phyloP scores from a whole-genome alignment of 2,797 vertebrate genomes.

The Clarias fuscus region DNA sequence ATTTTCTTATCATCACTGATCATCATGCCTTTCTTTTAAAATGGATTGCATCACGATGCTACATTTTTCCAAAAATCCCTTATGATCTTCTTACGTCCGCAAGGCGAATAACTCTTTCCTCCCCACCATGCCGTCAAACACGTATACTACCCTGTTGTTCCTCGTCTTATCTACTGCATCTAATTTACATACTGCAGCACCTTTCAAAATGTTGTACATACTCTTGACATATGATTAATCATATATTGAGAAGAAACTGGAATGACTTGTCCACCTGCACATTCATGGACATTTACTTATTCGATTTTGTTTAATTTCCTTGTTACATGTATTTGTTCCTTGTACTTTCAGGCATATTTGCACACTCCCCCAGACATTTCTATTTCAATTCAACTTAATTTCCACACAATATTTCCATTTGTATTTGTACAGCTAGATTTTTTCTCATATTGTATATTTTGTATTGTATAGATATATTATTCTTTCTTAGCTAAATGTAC shows the following conservation, averaged over 20 bases:
- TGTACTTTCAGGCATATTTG: too few relatives aligned
- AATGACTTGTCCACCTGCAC: background rate
- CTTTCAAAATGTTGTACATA: background rate
- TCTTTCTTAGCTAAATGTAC: too few relatives aligned
- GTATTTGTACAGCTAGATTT: too few relatives aligned
- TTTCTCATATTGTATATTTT: too few relatives aligned
- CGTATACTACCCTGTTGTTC: background rate
- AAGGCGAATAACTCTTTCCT: background rate
- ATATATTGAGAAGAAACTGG: background rate
- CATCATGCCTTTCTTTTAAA: slow-evolving; percentile 47
- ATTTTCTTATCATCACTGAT: slow-evolving; percentile 46
- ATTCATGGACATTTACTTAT: too few relatives aligned
- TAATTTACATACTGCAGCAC: background rate
- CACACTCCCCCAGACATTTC: too few relatives aligned
- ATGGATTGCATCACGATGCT: slow-evolving; percentile 37
- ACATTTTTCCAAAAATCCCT: slow-evolving; percentile 42
- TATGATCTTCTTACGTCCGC: background rate
- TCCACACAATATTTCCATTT: too few relatives aligned
- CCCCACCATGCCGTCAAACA: background rate
- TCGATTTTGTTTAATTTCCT: too few relatives aligned
- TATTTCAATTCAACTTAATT: too few relatives aligned
- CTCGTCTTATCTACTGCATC: background rate
- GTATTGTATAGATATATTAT: too few relatives aligned
- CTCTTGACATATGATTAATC: background rate
- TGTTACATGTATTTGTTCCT: too few relatives aligned